Evolutionary conservation across 2,113 vertebrate genomes (phyloP), one percentile per base, ranked within the genome.

Genomic region (Orientallactaga bullata): DNA sequence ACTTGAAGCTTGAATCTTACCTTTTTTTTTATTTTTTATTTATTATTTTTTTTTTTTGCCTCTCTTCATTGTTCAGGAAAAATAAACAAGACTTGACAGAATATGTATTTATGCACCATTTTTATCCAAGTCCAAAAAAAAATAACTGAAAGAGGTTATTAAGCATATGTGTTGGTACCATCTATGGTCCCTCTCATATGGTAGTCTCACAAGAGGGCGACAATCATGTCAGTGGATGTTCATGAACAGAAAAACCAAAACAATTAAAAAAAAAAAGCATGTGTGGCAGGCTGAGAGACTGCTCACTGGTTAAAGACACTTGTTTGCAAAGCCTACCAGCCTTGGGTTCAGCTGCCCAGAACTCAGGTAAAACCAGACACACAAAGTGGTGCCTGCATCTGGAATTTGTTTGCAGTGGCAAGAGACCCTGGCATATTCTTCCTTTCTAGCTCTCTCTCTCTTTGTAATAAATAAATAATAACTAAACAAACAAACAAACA

Each of bases 21-120:
- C 35, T 24, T 58, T 81, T 79, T 39, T 28, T 17, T 61, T 18
- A n/a, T n/a, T n/a, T n/a, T n/a, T n/a, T n/a, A n/a, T n/a, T n/a
- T n/a, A n/a, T n/a, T n/a, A n/a, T n/a, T 73, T 61, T 5, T 39
- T 28, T 17, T 61, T 18, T 89, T 85, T 42, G 16, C 32, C 24
- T 95, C 93, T 79, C 24, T 93, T 94, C 81, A 35, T 60, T 92
- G 61, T 78, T 91, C 32, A 76, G 73, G 68, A 91, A 94, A 92
- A 58, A 26, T 73, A 96, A 95, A 65, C 37, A 55, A 81, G 84
- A 96, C 61, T 91, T 89, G 87, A 72, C 81, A 94, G 88, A 91
- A 91, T 90, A 82, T 88, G 55, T 88, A 87, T 94, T 85, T 77
- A 93, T 78, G 39, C 17, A 71, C 5, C 4, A 37, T 89, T 94